Evolutionary conservation across 2,888 invertebrate species (phyloP).

Genomic region (Caenorhabditis uteleia): DNA sequence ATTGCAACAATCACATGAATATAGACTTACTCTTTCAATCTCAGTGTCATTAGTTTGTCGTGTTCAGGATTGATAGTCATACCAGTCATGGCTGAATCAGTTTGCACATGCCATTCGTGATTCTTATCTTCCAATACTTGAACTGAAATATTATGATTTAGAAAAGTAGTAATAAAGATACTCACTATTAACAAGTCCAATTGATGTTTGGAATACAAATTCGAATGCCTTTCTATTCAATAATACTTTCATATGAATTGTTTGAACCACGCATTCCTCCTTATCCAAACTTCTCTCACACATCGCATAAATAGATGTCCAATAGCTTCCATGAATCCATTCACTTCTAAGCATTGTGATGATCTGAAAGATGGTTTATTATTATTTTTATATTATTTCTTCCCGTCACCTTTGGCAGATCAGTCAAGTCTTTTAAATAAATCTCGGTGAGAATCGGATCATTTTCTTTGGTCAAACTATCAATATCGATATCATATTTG

Average conservation of each 20-base stretch:
- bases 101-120: constrained; percentile 16
- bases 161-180: constrained; percentile 2
- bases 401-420: constrained; percentile 26
- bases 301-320: constrained; percentile 45
- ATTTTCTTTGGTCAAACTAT: constrained; percentile 29
- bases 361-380: constrained; percentile 2
- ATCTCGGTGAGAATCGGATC: constrained; percentile 41
- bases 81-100: constrained; percentile 9
- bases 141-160: not conserved
- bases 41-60: constrained; percentile 26
- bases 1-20: not conserved
- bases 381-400: not conserved
- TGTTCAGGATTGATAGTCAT: constrained; percentile 11
- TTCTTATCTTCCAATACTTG: constrained; percentile 3
- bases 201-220: constrained; percentile 21
- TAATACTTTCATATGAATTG: constrained; percentile 4
- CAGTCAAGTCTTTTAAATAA: constrained; percentile 31
- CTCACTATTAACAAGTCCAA: constrained; percentile 15
- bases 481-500: constrained; percentile 18
- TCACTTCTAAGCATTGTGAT: constrained; percentile 33
- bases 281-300: constrained; percentile 14
- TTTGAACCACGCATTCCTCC: no score
- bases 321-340: constrained; percentile 39
- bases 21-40: constrained; percentile 22
- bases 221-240: constrained; percentile 15